Percentiles rank a stretch among this genome's conserved stretches.
Evolutionary conservation across 2,797 vertebrate genomes (phyloP).

Genomic region (Gobionotothen gibberifrons): DNA sequence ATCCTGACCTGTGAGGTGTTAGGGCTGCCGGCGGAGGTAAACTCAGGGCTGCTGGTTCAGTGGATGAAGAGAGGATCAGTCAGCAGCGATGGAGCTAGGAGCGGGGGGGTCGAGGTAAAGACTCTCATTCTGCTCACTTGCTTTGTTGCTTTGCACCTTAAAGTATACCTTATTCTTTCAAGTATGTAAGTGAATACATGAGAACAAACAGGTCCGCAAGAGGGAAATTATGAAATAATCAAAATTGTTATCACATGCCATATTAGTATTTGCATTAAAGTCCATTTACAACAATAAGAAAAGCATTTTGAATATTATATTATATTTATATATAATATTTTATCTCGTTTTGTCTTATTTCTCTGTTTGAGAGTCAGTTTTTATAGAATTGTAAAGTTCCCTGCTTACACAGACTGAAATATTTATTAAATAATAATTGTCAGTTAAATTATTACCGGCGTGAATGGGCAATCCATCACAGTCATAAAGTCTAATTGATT

Average conservation of each 20-base stretch:
- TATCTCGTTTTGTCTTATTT: not conserved
- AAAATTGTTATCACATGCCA: not conserved
- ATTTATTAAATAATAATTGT: not conserved
- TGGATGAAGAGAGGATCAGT: slow-evolving; percentile 82
- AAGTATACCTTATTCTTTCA: not conserved
- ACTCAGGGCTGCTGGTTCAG: slow-evolving; percentile 81
- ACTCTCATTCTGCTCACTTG: not conserved
- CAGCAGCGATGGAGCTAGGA: slow-evolving; percentile 49
- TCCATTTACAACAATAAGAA: not conserved
- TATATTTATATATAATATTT: too few species aligned
- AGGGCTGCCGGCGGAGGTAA: slow-evolving; percentile 73
- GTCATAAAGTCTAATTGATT: not conserved
- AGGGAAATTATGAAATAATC: not conserved
- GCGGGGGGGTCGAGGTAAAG: slow-evolving; percentile 76
- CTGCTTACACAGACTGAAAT: not conserved
- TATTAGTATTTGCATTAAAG: not conserved
- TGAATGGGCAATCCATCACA: not conserved
- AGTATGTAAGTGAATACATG: not conserved
- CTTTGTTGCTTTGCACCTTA: not conserved
- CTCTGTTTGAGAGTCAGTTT: not conserved
- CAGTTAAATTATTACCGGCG: not conserved
- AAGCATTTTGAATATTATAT: not conserved
- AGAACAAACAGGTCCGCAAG: not conserved
- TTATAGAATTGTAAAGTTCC: not conserved
- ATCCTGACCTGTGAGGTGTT: slow-evolving; percentile 80